phyloP scores from a whole-genome alignment of 2,113 vertebrate genomes.

The Sitta europaea region DNA sequence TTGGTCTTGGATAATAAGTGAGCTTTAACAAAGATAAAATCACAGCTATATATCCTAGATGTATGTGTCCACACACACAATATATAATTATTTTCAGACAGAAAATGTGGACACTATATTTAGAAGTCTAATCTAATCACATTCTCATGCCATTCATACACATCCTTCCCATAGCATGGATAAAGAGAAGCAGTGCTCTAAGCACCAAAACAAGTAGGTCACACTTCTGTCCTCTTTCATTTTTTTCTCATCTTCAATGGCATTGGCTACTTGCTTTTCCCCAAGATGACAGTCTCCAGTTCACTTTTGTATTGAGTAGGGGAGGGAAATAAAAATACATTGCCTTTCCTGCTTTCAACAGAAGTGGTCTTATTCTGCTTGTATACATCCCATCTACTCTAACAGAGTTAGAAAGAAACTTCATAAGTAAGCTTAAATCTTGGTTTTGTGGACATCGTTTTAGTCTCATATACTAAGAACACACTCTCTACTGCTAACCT shows the following conservation, averaged over 20 bases:
- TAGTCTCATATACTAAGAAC: not conserved
- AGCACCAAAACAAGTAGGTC: not conserved
- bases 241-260: not conserved
- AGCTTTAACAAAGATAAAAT: not conserved
- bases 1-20: not conserved
- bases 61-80: not conserved
- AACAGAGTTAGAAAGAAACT: not conserved
- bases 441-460: not conserved
- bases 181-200: not conserved
- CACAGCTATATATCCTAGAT: not conserved
- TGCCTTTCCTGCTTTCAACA: not conserved
- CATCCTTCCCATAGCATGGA: not conserved
- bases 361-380: not conserved
- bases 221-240: not conserved
- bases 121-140: slow-evolving; percentile 18
- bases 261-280: not conserved
- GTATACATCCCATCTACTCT: not conserved
- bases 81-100: not conserved
- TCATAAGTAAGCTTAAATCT: not conserved
- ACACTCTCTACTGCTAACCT: not conserved
- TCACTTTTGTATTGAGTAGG: not conserved
- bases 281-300: not conserved
- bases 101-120: not conserved
- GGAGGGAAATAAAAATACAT: not conserved
- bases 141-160: not conserved